Conservation (phyloP, 2,113 vertebrate genomes). For the Anser brachyrhynchus region DNA sequence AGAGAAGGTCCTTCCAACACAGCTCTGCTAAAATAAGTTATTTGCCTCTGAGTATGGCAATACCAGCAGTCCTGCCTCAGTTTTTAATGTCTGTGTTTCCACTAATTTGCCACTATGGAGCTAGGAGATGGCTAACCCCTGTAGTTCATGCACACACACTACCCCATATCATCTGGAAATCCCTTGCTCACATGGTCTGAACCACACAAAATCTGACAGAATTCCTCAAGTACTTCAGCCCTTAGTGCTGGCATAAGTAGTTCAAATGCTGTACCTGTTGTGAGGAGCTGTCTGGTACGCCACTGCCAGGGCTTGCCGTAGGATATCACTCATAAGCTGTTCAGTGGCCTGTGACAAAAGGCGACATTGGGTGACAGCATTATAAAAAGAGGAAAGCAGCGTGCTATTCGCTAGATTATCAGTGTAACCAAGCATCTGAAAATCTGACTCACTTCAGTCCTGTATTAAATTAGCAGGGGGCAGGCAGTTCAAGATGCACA, state of each 20-base stretch:
- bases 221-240: neutral
- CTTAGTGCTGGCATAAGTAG: neutral
- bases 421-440: neutral
- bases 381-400: neutral
- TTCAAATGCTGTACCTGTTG: slow-evolving; percentile 84
- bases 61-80: neutral
- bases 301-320: slow-evolving; percentile 89
- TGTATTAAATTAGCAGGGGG: neutral
- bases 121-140: neutral
- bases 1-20: neutral
- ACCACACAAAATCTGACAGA: neutral
- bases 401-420: neutral
- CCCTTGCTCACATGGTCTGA: neutral
- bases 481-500: neutral
- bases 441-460: neutral
- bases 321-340: slow-evolving; percentile 92
- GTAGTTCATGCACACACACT: neutral
- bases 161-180: neutral
- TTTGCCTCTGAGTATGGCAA: neutral
- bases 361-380: neutral
- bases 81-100: neutral
- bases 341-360: slow-evolving; percentile 85
- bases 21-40: neutral
- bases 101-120: neutral
- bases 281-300: slow-evolving; percentile 87